Conservation (phyloP, 2,797 vertebrate genomes). For the Apogon hyalosoma region DNA sequence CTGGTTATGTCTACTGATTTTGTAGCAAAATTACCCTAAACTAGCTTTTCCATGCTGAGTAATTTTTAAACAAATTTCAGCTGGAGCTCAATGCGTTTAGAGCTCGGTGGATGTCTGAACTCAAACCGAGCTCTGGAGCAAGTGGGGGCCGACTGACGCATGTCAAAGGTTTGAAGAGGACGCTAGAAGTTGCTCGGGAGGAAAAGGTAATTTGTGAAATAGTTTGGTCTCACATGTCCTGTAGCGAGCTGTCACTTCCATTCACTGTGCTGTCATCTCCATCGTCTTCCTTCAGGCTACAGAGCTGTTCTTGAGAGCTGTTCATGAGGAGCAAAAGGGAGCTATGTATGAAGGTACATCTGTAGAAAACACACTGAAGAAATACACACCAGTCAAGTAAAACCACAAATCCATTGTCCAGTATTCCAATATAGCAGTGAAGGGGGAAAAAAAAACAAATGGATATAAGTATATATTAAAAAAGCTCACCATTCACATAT, state of each 20-base stretch:
- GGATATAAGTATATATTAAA: no score
- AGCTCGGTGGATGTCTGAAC: constrained; percentile 98
- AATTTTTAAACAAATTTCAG: constrained; percentile 66
- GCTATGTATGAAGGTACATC: constrained; percentile 95
- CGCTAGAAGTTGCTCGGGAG: constrained; percentile 90
- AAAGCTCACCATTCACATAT: no score
- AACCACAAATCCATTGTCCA: no score
- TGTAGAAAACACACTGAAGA: not conserved
- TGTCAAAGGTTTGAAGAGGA: constrained; percentile 85
- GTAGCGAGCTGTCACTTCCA: not conserved
- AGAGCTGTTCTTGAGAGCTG: constrained; percentile 96
- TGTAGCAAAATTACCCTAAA: no score
- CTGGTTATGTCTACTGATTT: no score
- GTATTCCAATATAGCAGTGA: no score
- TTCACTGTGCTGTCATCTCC: constrained; percentile 4
- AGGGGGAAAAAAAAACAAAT: no score
- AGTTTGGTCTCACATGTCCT: not conserved
- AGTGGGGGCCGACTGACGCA: constrained; percentile 74
- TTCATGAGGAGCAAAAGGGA: constrained; percentile 95
- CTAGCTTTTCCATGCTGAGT: not conserved
- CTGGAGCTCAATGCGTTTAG: constrained; percentile 94
- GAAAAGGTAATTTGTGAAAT: constrained; percentile 87
- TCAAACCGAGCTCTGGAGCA: constrained; percentile 86
- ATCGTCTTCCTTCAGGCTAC: constrained; percentile 86
- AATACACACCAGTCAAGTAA: not conserved